phyloP scores from a whole-genome alignment of 2,888 invertebrate species.

The Mythimna vitellina region DNA sequence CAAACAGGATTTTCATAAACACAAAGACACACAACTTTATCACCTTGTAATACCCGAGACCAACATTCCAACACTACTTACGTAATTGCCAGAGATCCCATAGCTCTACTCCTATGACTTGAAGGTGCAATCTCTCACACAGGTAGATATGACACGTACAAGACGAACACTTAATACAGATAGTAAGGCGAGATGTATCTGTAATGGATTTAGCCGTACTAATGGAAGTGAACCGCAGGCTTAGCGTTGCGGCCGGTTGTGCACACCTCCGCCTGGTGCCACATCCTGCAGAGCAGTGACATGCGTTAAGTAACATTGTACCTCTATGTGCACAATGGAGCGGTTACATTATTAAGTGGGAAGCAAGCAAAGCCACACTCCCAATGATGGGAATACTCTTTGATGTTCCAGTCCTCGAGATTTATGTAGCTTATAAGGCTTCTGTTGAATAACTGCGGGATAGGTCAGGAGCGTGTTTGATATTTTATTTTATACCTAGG shows the following conservation, averaged over 20 bases:
- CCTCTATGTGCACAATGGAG: conserved; percentile 26
- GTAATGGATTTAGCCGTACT: conserved; percentile 83
- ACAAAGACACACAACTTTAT: neutral
- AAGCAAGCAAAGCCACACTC: conserved; percentile 35
- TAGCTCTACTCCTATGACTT: conserved; percentile 5
- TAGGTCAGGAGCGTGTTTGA: neutral
- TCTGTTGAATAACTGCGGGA: conserved; percentile 5
- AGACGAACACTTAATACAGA: conserved; percentile 54
- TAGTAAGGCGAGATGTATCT: conserved; percentile 73
- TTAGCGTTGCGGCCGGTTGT: conserved; percentile 79
- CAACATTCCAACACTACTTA: neutral
- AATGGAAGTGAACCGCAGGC: conserved; percentile 86
- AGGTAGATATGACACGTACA: conserved; percentile 33
- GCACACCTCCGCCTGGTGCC: conserved; percentile 61
- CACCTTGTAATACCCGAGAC: neutral
- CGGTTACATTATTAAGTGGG: conserved; percentile 64
- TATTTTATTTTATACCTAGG: conserved; percentile 3
- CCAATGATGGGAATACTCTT: conserved; percentile 40
- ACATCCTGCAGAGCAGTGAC: conserved; percentile 75
- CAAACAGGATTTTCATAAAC: no score
- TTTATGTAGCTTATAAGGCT: conserved; percentile 19
- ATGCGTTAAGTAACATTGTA: conserved; percentile 62
- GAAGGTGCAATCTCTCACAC: conserved; percentile 27
- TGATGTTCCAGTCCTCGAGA: conserved; percentile 24
- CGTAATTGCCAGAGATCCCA: neutral